Base-by-base conservation (phyloP, 2,888 invertebrate species). In the Dryadula phaetusa region DNA sequence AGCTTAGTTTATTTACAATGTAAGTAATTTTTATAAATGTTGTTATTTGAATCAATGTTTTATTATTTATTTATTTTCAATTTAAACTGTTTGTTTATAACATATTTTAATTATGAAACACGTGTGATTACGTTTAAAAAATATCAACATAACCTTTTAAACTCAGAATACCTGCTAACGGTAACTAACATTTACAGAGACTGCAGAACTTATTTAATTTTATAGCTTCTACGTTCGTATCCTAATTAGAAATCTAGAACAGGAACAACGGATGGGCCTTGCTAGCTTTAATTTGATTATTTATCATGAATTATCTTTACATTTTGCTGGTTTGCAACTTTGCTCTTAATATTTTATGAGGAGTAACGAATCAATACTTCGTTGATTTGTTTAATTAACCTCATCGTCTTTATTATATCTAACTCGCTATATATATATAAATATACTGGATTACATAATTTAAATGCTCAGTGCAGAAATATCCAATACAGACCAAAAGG, bases 171-270 rank as follows among this genome's bases (percentile, higher is more conserved):
- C 60, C 66, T 44, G 54, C 60, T 47, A 32, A 49, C 46, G 37
- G 28, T 61, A 63, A 63, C 42, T 60, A 63, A 65, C 60, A 60
- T 60, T 60, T 44, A 60, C 46, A 54, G 54, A 44, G 61, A 66
- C 53, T 71, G 66, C 46, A 47, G 52, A 61, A 63, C 62, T 69
- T 60, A 52, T 66, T 66, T 66, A 46, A 69, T 68, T 68, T 68
- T 62, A 66, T 70, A 42, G 62, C 53, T 60, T 42, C 47, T 54
- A 54, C 64, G 52, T 58, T 67, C 64, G 46, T 71, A 74, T 74
- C 74, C 71, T 73, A 74, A 74, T 74, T 74, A 73, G 69, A 74
- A 71, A 74, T 74, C 74, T 74, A 67, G 70, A 73, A 73, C 69
- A 68, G 64, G 46, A 56, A 44, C 69, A 54, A 20, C 46, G 52